phyloP scores from a whole-genome alignment of 35 echinoderm and acorn worm species.

The Eucidaris tribuloides region DNA sequence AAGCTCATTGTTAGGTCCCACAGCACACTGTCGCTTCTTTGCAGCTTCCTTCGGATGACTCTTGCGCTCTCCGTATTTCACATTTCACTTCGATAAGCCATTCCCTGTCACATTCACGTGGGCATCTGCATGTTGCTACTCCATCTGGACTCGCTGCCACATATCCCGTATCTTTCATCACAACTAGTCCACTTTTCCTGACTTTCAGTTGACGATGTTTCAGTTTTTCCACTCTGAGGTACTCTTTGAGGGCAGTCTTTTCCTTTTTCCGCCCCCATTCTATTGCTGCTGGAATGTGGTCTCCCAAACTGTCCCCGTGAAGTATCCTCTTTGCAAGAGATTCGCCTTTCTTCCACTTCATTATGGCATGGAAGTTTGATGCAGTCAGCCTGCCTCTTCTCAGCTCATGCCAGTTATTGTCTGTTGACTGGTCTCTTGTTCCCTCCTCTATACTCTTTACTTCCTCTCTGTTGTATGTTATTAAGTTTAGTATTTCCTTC shows the following conservation, averaged over 20 bases:
- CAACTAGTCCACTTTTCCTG: not conserved
- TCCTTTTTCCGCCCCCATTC: constrained; percentile 29
- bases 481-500: too few species aligned
- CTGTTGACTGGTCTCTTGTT: too few species aligned
- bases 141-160: not conserved
- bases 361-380: too few species aligned
- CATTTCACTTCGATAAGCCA: not conserved
- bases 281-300: constrained; percentile 21
- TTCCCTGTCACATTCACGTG: not conserved
- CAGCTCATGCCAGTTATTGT: too few species aligned
- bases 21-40: not conserved
- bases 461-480: too few species aligned
- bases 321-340: too few species aligned
- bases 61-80: not conserved
- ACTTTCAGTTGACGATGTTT: not conserved
- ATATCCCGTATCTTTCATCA: not conserved
- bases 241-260: not conserved
- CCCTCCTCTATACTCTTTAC: too few species aligned
- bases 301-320: too few species aligned
- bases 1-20: not conserved
- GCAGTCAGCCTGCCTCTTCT: too few species aligned
- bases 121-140: not conserved
- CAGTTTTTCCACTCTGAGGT: not conserved
- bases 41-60: constrained; percentile 5
- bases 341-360: too few species aligned